phyloP scores from a whole-genome alignment of 1,140 invertebrate species.

The Bombus vancouverensis region DNA sequence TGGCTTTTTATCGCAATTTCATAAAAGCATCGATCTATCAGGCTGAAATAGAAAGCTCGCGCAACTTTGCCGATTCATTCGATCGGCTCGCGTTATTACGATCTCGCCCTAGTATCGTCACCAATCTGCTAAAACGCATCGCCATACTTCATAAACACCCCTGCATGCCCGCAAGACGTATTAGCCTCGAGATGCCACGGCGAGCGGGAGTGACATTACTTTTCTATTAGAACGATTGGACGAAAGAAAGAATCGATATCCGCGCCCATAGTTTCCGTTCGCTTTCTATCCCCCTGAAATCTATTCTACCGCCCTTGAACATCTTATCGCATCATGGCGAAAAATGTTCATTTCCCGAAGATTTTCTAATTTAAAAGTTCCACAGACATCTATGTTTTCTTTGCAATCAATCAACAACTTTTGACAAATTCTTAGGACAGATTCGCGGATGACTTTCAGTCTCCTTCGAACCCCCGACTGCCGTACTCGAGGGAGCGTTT shows the following conservation, averaged over 20 bases:
- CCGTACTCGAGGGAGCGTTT: conserved; percentile 77
- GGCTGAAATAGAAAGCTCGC: background rate
- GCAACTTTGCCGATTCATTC: conserved; percentile 32
- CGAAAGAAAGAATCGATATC: conserved; percentile 56
- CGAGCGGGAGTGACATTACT: conserved; percentile 65
- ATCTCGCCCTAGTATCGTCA: conserved; percentile 57
- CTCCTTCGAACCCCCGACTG: conserved; percentile 48
- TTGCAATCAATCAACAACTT: conserved; percentile 6
- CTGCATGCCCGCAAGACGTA: conserved; percentile 52
- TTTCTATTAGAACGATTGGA: conserved; percentile 75
- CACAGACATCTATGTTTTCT: too few species aligned
- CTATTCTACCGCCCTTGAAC: background rate
- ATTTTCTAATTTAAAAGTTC: background rate
- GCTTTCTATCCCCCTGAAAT: background rate
- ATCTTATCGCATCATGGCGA: background rate
- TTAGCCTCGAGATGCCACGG: conserved; percentile 42
- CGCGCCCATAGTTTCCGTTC: background rate
- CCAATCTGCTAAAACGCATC: conserved; percentile 75
- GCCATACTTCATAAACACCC: conserved; percentile 75
- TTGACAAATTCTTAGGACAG: conserved; percentile 40
- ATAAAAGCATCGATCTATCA: conserved; percentile 34
- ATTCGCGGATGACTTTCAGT: conserved; percentile 48
- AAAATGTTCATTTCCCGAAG: background rate
- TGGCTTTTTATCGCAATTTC: conserved; percentile 24
- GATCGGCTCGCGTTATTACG: conserved; percentile 60